Evolutionary conservation across 1,140 invertebrate genomes (phyloP).

Genomic region (Drosophila miranda): DNA sequence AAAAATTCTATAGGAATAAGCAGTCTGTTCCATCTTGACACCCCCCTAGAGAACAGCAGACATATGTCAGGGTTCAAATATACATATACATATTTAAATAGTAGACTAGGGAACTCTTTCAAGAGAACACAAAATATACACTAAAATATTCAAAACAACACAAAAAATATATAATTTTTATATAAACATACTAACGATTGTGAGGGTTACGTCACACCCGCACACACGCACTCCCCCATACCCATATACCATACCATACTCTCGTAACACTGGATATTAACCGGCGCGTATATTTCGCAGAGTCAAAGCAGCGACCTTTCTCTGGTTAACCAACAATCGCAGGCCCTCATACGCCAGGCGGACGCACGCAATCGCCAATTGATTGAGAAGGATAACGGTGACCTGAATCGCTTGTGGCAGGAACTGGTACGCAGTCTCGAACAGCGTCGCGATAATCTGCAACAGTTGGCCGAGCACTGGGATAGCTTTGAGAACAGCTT

Average conservation of each 20-base stretch:
- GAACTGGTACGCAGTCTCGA: constrained; percentile 88
- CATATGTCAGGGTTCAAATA: constrained; percentile 66
- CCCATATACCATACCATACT: too few species aligned
- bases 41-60: not conserved
- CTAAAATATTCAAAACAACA: too few species aligned
- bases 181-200: too few species aligned
- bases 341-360: constrained; percentile 86
- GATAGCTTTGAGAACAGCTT: constrained; percentile 89
- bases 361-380: constrained; percentile 85
- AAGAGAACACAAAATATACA: too few species aligned
- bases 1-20: constrained; percentile 31
- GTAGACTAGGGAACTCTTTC: not conserved
- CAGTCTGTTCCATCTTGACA: constrained; percentile 24
- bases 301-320: constrained; percentile 75
- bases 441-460: constrained; percentile 85
- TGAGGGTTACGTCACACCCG: too few species aligned
- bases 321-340: constrained; percentile 86
- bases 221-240: too few species aligned
- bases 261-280: too few species aligned
- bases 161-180: too few species aligned
- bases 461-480: constrained; percentile 89
- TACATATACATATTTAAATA: constrained; percentile 4
- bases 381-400: constrained; percentile 85
- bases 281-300: constrained; percentile 41
- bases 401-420: constrained; percentile 89